These are phyloP conservation scores for Hemicentrotus pulcherrimus DNA, from an alignment of 35 echinoderm and acorn worm species.

Conservation along the genomic window DNA sequence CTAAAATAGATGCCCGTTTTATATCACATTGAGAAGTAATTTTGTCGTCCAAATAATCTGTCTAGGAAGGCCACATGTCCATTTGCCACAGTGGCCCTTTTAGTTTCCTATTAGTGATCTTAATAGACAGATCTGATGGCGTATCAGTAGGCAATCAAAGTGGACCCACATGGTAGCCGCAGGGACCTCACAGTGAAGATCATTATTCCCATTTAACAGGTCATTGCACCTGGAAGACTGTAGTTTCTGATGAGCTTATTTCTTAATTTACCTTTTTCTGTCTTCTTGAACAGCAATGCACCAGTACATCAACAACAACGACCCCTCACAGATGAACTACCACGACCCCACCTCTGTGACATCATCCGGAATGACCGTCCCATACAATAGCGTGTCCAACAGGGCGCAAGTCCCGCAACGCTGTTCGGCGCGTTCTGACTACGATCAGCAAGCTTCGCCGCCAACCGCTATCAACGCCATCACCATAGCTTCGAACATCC, in stretches of 20 bases:
- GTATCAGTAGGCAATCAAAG: no score
- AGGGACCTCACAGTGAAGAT: background rate
- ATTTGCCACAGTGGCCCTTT: no score
- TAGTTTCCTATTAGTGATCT: no score
- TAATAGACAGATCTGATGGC: no score
- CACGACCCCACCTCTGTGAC: slow-evolving; percentile 21
- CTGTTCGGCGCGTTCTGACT: background rate
- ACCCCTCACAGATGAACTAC: slow-evolving; percentile 41
- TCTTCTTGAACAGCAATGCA: background rate
- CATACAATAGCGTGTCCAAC: background rate
- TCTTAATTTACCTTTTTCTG: background rate
- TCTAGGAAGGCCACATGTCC: no score
- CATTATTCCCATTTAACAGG: background rate
- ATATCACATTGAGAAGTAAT: no score
- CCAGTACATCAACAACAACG: slow-evolving; percentile 46
- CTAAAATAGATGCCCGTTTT: no score
- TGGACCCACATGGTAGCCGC: no score
- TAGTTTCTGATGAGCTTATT: no score
- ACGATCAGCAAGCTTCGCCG: slow-evolving; percentile 40
- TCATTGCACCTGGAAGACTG: no score
- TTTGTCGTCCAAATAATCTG: no score
- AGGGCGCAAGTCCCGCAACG: background rate
- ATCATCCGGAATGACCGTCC: background rate
- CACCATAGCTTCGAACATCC: slow-evolving; percentile 35
- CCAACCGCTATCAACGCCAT: slow-evolving; percentile 39